These are phyloP conservation scores for Diplazon laetatorius DNA, from an alignment of 2,888 invertebrate species.

Conservation along the genomic window DNA sequence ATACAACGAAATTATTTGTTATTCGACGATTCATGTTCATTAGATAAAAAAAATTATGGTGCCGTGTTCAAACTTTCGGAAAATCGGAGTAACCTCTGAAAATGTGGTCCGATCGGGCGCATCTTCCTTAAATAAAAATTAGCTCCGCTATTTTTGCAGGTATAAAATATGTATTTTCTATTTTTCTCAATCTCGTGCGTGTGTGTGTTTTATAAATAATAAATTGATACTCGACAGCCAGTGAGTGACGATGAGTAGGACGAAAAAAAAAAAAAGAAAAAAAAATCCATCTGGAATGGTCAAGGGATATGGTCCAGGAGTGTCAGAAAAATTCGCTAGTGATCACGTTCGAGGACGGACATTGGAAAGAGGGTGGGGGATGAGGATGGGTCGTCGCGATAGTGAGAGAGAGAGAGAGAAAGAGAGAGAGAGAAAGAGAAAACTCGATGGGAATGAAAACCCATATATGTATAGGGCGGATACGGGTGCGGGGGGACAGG, in stretches of 20 bases:
- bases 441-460: slow-evolving; percentile 68
- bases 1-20: too few species aligned
- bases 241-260: slow-evolving; percentile 27
- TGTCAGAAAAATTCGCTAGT: slow-evolving; percentile 64
- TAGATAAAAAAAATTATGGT: too few species aligned
- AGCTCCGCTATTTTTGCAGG: neutral
- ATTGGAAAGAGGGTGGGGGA: slow-evolving; percentile 50
- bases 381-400: slow-evolving; percentile 50
- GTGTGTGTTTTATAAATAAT: slow-evolving; percentile 34
- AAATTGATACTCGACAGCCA: slow-evolving; percentile 25
- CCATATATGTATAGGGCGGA: slow-evolving; percentile 62
- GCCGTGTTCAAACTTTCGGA: too few species aligned
- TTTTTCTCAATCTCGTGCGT: neutral
- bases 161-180: neutral
- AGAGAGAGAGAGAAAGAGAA: too few species aligned
- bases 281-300: slow-evolving; percentile 54
- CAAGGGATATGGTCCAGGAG: slow-evolving; percentile 58
- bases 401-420: too few species aligned
- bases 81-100: too few species aligned
- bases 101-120: too few species aligned
- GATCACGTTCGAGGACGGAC: slow-evolving; percentile 48
- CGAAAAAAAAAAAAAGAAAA: slow-evolving; percentile 15
- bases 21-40: too few species aligned
- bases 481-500: slow-evolving; percentile 60
- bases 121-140: too few species aligned